Base-by-base conservation (phyloP, 2,797 vertebrate genomes). In the Lithobates pipiens region DNA sequence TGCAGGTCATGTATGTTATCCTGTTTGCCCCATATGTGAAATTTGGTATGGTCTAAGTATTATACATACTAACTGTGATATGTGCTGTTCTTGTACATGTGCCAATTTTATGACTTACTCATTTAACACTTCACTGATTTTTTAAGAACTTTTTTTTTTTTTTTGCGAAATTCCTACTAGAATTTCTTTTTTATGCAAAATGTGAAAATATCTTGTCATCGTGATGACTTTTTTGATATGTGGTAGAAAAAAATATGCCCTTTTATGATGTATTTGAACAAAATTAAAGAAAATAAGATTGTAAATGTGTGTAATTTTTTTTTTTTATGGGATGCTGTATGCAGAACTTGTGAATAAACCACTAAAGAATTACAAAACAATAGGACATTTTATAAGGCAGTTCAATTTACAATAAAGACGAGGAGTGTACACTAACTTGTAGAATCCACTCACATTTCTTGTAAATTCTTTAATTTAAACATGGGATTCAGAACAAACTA, bases 201-300 rank as follows among this genome's bases (percentile, higher is more conserved):
- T 70, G 44, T 75, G 78, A 88, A 88, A 71, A 89, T 92, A 88
- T 85, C 87, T 84, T 91, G 86, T 94, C 90, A 92, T 93, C 89
- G 9, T 91, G 90, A 90, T 89, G 92, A 94, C 91, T 95, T 97
- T 39, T 95, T 97, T 97, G 93, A 96, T 96, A 97, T 95, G 93
- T 90, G 21, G 86, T 95, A 95, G 92, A 95, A 25, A 84, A 6
- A 90, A 89, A 86, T 46, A 72, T 91, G 90, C 90, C 91, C 88
- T 88, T 94, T 93, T 95, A 90, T 91, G 91, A 95, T 92, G 91
- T 94, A 94, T 92, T 94, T 96, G 93, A 93, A 90, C 88, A 81
- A 71, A 95, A 93, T 96, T 95, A 93, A 93, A 95, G 94, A 90
- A 85, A 91, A 92, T 94, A 96, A 90, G 87, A 88, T 90, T 94